Evolutionary conservation across 2,888 invertebrate genomes (phyloP), one percentile per base, ranked within the genome.

Genomic region (Lottia scabra): DNA sequence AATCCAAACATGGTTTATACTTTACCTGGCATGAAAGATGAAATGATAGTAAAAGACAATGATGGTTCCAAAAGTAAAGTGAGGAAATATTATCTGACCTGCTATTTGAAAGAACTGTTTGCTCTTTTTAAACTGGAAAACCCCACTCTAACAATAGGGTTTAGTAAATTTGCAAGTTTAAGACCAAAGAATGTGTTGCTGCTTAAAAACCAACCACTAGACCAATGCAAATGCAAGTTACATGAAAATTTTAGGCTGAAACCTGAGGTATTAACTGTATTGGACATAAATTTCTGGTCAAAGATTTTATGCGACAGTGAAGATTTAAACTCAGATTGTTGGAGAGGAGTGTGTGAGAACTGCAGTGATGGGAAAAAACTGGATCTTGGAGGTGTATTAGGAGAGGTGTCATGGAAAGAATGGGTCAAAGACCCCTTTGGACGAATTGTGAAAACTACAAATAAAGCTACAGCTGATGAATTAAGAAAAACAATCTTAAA

Each of bases 151-250:
- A 56, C 30, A 56, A 56, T 56, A 56, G n/a, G 19, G 19, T 56
- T 23, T 56, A 56, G 56, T 56, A 56, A 13, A 23, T 56, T 56
- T 8, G 5, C 19, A 6, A 56, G 10, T 23, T 19, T 56, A 8
- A 23, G 56, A 56, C 56, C 8, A 1, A 23, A n/a, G 15, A 67
- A 67, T 19, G 67, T 67, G 23, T 46, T 67, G 26, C 67, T 67
- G 13, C 46, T 67, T 15, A 67, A 48, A 27, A 45, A 67, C 27
- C 43, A 26, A 23, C 67, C 67, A n/a, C 13, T 26, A 4, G 67
- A 67, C n/a, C 67, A 46, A 44, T 67, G 67, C 23, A 67, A 67
- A 27, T 46, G 67, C 67, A 67, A 45, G 44, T 26, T 27, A 45
- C 67, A 67, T 67, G 56, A 67, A 48, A 67, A 1, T 27, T 67